These are phyloP conservation scores for Gasterosteus aculeatus DNA, from an alignment of 2,113 vertebrate species.

Conservation along the genomic window DNA sequence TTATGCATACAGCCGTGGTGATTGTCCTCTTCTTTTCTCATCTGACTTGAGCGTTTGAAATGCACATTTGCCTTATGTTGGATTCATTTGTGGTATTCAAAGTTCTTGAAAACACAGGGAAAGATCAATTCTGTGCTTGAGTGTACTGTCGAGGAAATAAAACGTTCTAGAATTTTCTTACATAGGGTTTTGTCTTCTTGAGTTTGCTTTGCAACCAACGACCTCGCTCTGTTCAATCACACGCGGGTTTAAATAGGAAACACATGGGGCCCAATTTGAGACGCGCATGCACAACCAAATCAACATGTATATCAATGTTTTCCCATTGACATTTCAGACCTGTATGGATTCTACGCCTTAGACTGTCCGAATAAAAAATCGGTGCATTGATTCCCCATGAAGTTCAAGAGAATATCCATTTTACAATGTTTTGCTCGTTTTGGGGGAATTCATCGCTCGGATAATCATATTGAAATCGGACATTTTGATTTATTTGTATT, in stretches of 20 bases:
- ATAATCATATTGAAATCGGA: no score
- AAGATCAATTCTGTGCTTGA: constrained; percentile 57
- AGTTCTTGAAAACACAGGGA: constrained; percentile 64
- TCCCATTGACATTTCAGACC: neutral
- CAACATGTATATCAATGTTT: neutral
- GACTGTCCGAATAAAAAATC: neutral
- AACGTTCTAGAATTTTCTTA: constrained; percentile 72
- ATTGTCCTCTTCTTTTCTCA: constrained; percentile 63
- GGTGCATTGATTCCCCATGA: neutral
- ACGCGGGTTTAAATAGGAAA: neutral
- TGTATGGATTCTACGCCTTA: neutral
- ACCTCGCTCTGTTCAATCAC: neutral
- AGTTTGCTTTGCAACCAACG: constrained; percentile 6
- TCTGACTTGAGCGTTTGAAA: constrained; percentile 51
- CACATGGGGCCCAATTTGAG: neutral
- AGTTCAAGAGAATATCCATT: neutral
- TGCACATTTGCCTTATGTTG: constrained; percentile 73
- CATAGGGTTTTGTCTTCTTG: neutral
- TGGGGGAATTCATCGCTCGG: no score
- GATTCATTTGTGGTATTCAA: constrained; percentile 66
- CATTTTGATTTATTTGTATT: no score
- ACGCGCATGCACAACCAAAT: neutral
- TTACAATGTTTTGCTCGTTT: neutral
- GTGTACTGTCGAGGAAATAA: constrained; percentile 74
- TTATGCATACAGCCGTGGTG: constrained; percentile 63